phyloP scores from a whole-genome alignment of 2,888 invertebrate genomes.

The Brenthis ino region DNA sequence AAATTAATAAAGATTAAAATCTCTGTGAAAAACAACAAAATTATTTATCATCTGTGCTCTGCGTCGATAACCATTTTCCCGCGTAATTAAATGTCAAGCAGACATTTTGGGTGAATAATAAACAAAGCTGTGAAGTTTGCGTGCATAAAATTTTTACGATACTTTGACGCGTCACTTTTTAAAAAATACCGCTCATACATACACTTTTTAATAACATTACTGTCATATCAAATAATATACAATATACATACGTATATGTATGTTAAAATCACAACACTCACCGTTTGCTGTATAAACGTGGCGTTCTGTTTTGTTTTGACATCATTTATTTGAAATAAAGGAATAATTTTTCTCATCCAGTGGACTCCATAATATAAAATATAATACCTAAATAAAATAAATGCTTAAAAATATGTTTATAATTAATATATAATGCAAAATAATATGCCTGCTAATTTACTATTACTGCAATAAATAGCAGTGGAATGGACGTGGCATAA shows the following conservation, averaged over 20 bases:
- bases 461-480: background rate
- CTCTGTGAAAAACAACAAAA: slow-evolving; percentile 23
- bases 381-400: no score
- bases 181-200: background rate
- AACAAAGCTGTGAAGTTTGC: slow-evolving; percentile 38
- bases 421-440: no score
- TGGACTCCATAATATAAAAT: no score
- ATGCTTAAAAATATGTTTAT: no score
- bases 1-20: slow-evolving; percentile 18
- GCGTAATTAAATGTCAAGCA: slow-evolving; percentile 71
- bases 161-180: slow-evolving; percentile 23
- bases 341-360: no score
- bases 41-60: slow-evolving; percentile 36
- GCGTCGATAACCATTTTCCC: slow-evolving; percentile 48
- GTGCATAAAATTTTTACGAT: slow-evolving; percentile 32
- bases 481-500: slow-evolving; percentile 11
- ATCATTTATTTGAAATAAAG: no score
- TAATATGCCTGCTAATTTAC: background rate
- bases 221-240: background rate
- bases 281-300: no score
- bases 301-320: no score
- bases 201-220: background rate
- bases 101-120: slow-evolving; percentile 58
- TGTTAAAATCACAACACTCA: no score
- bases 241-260: background rate